A percentile compares a stretch with the other conserved stretches of the same genome.
phyloP scores from a whole-genome alignment of 2,888 invertebrate genomes.

The Criorhina ranunculi region DNA sequence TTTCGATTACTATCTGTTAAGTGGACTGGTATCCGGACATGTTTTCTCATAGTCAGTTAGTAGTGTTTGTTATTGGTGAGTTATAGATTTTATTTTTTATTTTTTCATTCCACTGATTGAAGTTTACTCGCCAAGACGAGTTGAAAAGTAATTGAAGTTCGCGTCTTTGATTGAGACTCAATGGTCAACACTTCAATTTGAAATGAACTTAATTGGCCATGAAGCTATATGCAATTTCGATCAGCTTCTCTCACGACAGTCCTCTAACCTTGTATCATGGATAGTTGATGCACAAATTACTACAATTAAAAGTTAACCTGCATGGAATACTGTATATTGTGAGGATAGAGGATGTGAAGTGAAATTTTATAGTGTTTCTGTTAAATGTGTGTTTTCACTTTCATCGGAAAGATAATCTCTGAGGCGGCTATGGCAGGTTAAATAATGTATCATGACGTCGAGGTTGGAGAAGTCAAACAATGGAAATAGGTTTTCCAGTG shows the following conservation, averaged over 20 bases:
- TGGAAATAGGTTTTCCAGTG: not conserved
- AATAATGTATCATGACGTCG: not conserved
- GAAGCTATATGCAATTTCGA: constrained; percentile 41
- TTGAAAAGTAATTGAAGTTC: constrained; percentile 28
- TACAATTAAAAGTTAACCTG: constrained; percentile 26
- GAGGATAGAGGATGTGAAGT: constrained; percentile 21
- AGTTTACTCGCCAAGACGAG: constrained; percentile 14
- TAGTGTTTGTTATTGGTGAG: constrained; percentile 36
- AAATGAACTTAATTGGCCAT: constrained; percentile 48
- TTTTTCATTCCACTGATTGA: not conserved
- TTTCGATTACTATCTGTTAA: constrained; percentile 40
- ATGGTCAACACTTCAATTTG: constrained; percentile 14
- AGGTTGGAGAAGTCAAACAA: not conserved
- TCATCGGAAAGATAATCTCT: not conserved
- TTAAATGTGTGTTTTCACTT: constrained; percentile 34
- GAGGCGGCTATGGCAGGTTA: not conserved
- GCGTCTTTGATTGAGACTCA: not conserved
- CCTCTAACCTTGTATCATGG: constrained; percentile 49
- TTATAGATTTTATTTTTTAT: constrained; percentile 27
- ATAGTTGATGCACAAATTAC: constrained; percentile 4
- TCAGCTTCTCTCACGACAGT: constrained; percentile 36
- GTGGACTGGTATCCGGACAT: constrained; percentile 27
- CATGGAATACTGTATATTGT: not conserved
- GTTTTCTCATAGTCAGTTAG: constrained; percentile 30
- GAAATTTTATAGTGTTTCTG: constrained; percentile 12